Evolutionary conservation across 2,888 invertebrate species (phyloP), one percentile per base, ranked within the genome.

Genomic region (Rugalucina vietnamica): DNA sequence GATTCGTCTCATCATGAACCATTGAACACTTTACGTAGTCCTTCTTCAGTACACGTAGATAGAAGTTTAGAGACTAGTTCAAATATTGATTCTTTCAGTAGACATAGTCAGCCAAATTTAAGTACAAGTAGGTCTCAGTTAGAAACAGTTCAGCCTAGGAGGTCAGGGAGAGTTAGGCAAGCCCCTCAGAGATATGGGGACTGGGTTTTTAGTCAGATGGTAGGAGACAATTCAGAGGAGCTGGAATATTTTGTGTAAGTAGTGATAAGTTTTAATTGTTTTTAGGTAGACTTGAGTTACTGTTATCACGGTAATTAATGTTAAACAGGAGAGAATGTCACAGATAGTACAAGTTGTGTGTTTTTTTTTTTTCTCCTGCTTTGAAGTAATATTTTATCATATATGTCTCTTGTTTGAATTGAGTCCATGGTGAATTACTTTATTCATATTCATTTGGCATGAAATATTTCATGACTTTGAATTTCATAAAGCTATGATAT

Each of bases 271-370:
- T 54, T 54, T 54, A n/a, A 43, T 43, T 54, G n/a, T 14, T n/a
- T 54, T 54, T 21, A n/a, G n/a, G 4, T n/a, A 21, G n/a, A 14
- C 3, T 21, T 54, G 54, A 54, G 14, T 54, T 54, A n/a, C n/a
- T 54, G n/a, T 54, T 54, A 8, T 43, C 10, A 12, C 4, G 14
- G 4, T 54, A 54, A n/a, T 18, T 43, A 18, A 12, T 5, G 14
- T 14, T 54, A 54, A n/a, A 18, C 54, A 54, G 54, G 54, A n/a
- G 54, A 54, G 54, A 54, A 54, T 54, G 54, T 54, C 54, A 54
- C n/a, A 54, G 4, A n/a, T n/a, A n/a, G 84, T 76, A 81, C 36
- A 34, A 34, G 14, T 76, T 49, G 34, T 54, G 81, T 29, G 37
- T 39, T 4, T 49, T 50, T 1, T 37, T 78, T 12, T 43, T 49